Base-by-base conservation (phyloP, 2,888 invertebrate species). In the Cepaea hortensis region DNA sequence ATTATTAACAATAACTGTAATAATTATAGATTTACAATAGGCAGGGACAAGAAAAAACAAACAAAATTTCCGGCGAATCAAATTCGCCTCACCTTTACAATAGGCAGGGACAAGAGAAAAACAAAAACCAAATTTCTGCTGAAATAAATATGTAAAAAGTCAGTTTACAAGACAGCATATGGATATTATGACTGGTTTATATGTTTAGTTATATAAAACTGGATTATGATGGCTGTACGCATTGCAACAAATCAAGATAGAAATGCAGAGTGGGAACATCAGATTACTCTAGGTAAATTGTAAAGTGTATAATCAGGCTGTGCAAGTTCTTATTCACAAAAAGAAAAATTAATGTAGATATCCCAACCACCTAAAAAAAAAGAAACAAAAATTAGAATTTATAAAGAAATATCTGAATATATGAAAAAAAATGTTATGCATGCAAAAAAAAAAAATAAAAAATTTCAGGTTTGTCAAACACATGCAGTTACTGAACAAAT, bases 221-320 rank as follows among this genome's bases (percentile, higher is more conserved):
- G 73, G 73, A 73, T 73, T 73, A 73, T 73, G 48, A 73, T 35
- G 48, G 35, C 73, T 73, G 73, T 73, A 48, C 46, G 48, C 11
- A 46, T 4, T 11, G 46, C 35, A 73, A 72, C 23, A 72, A 68
- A 68, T 20, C n/a, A 20, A 9, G n/a, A 23, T 72, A 72, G 3
- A 72, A 23, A 72, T 23, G 72, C 72, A n/a, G 6, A 9, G 23
- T 7, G 3, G n/a, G 23, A n/a, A 23, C n/a, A 23, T 23, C 72
- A 72, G 23, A 7, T 3, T 23, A 9, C 23, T 7, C 23, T 72
- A 7, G 23, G 7, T 72, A 7, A 72, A 72, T 68, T 7, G 20
- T 46, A 7, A 3, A 46, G 35, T 75, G 3, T 48, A 2, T 55
- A 11, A 55, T 55, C 7, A 9, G 55, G 11, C 13, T n/a, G 3